Conservation (phyloP, 2,113 vertebrate species). For the Castor canadensis region DNA sequence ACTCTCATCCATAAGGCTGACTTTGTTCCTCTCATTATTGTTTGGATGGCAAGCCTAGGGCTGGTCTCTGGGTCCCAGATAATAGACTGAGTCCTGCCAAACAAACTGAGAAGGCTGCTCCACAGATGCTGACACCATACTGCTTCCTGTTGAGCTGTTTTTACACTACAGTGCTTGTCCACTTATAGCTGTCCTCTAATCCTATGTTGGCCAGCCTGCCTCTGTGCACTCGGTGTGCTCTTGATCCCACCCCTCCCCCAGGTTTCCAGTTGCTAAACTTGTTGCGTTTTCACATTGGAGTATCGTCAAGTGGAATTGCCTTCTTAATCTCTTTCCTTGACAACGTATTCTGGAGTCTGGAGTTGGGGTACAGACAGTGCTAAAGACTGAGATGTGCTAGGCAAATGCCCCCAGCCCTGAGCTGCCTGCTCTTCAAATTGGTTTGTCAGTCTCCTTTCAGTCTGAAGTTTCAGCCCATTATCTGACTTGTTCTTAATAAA, state of each 20-base stretch:
- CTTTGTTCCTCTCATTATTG: neutral
- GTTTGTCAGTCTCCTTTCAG: no score
- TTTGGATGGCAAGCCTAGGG: neutral
- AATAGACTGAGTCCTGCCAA: neutral
- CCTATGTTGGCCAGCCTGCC: neutral
- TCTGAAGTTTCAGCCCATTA: no score
- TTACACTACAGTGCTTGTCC: neutral
- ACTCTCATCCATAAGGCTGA: neutral
- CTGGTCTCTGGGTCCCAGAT: neutral
- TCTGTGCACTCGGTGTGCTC: neutral
- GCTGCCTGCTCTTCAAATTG: no score
- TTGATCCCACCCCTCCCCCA: neutral
- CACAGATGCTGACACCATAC: neutral
- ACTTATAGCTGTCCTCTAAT: neutral
- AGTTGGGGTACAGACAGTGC: neutral
- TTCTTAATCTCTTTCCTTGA: neutral
- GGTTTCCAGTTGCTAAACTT: neutral
- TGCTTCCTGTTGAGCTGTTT: neutral
- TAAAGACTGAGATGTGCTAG: neutral
- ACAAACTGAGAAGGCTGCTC: neutral
- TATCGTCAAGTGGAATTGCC: neutral
- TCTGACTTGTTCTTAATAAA: no score
- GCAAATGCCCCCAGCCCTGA: no score
- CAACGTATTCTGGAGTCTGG: neutral
- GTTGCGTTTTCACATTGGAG: neutral